Percentiles rank a stretch among this genome's conserved stretches.
Conservation (phyloP, 2,797 vertebrate genomes). For the Aratinga solstitialis region DNA sequence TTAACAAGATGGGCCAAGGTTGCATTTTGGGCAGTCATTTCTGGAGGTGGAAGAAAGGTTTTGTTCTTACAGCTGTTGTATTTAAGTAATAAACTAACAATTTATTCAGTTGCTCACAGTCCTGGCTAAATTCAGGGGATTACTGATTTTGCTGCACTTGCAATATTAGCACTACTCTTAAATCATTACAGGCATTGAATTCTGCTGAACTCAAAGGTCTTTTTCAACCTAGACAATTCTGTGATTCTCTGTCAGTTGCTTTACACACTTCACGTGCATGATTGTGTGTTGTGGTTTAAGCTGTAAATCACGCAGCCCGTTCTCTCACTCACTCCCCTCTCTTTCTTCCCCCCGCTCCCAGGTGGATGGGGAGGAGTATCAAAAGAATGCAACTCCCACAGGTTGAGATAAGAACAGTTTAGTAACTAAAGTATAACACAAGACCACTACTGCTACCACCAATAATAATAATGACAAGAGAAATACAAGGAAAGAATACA, state of each 20-base stretch:
- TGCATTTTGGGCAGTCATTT: background rate
- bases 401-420: too few relatives aligned
- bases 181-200: background rate
- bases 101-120: background rate
- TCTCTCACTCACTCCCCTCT: too few relatives aligned
- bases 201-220: background rate
- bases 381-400: too few relatives aligned
- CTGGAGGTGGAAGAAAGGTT: background rate
- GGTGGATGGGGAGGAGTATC: too few relatives aligned
- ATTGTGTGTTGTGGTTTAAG: background rate
- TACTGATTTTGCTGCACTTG: background rate
- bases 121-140: background rate
- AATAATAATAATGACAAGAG: too few relatives aligned
- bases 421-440: too few relatives aligned
- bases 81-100: background rate
- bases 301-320: too few relatives aligned
- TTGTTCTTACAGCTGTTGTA: background rate
- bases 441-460: too few relatives aligned
- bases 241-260: background rate
- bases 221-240: background rate
- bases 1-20: background rate
- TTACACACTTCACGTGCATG: background rate
- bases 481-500: too few relatives aligned
- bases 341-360: too few relatives aligned
- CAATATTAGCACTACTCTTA: background rate